Conservation (phyloP, 2,888 invertebrate genomes). For the Lasioglossum marginatum region DNA sequence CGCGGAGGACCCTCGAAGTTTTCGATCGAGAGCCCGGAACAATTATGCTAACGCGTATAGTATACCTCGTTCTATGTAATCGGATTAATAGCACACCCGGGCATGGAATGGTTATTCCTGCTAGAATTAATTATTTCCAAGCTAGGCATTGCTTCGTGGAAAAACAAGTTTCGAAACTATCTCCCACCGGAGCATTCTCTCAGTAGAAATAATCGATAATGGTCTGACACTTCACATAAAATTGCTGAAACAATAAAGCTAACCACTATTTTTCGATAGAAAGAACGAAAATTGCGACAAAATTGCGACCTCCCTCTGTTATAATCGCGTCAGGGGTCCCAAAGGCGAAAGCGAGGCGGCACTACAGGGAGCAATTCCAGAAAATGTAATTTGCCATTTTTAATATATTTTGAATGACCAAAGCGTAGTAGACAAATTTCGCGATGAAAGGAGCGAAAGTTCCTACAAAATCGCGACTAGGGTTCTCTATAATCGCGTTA, state of each 20-base stretch:
- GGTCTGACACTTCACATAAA: background rate
- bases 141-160: background rate
- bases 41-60: slow-evolving; percentile 8
- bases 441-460: background rate
- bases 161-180: background rate
- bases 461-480: background rate
- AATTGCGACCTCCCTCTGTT: background rate
- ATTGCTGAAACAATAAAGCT: background rate
- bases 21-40: slow-evolving; percentile 7
- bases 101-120: background rate
- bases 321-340: background rate
- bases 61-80: background rate
- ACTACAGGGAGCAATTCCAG: background rate
- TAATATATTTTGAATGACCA: background rate
- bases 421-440: background rate
- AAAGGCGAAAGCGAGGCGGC: background rate
- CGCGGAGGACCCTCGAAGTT: background rate
- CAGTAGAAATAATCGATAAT: background rate
- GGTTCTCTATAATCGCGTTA: background rate
- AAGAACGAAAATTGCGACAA: background rate
- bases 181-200: background rate
- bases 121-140: background rate
- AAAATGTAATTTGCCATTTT: background rate
- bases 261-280: background rate
- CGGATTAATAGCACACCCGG: background rate